Base-by-base conservation (phyloP, 2,888 invertebrate genomes). In the Pachymerium ferrugineum region DNA sequence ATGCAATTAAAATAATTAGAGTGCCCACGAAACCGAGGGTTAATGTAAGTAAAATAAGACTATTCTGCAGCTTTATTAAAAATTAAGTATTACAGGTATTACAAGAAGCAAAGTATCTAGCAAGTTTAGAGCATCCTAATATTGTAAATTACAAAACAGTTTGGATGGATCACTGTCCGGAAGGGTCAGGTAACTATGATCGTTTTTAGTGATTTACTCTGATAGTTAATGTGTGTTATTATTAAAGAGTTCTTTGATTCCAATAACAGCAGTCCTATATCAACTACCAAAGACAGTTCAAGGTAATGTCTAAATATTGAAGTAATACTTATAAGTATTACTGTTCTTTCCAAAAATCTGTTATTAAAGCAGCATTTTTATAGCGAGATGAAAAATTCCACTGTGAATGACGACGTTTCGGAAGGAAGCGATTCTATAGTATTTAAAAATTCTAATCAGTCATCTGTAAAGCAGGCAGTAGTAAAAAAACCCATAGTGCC, bases 161-260 rank as follows among this genome's bases (percentile, higher is more conserved):
- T 2, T 73, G 73, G 73, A n/a, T 68, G 6, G 73, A 73, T 35
- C 38, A 71, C 19, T 71, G 71, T n/a, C 31, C 35, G 3, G 71
- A 71, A 35, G 14, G 10, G n/a, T n/a, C n/a, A 25, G 10, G 28
- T 4, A 54, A 25, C 22, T 38, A 22, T 25, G 10, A 12, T 1
- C 12, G 22, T 2, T 8, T 6, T 12, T 14, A 25, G 19, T 54
- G 25, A 3, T 25, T 22, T n/a, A n/a, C n/a, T n/a, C n/a, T n/a
- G n/a, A n/a, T n/a, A n/a, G n/a, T n/a, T n/a, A n/a, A n/a, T n/a
- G n/a, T n/a, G n/a, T n/a, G n/a, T n/a, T n/a, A n/a, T n/a, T n/a
- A n/a, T n/a, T n/a, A n/a, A n/a, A n/a, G n/a, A n/a, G n/a, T n/a
- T n/a, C n/a, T n/a, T n/a, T n/a, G n/a, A n/a, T n/a, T n/a, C n/a